A percentile compares a stretch with the other conserved stretches of the same genome.
phyloP scores from a whole-genome alignment of 2,113 vertebrate species.

The Cynocephalus volans region DNA sequence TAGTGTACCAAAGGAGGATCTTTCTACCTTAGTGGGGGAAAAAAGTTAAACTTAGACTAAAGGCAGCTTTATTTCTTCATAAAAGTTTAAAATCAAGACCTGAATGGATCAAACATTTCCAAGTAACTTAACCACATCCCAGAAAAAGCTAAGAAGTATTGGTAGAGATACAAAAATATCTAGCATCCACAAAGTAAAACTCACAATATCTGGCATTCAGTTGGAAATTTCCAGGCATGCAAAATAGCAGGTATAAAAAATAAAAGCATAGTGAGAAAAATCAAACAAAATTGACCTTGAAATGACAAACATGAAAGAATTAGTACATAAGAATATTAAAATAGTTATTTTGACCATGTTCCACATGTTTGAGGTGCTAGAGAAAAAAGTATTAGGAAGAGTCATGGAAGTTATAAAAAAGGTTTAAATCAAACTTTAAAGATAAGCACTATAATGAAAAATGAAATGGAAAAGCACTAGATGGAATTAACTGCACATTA shows the following conservation, averaged over 20 bases:
- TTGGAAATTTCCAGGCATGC: not conserved
- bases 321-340: not conserved
- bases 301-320: not conserved
- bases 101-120: not conserved
- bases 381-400: not conserved
- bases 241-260: not conserved
- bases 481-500: not conserved
- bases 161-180: not conserved
- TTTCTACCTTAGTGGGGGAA: no score
- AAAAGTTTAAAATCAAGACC: not conserved
- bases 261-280: not conserved
- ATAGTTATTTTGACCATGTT: not conserved
- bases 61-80: not conserved
- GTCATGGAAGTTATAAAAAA: not conserved
- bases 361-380: not conserved
- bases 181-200: not conserved
- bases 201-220: not conserved
- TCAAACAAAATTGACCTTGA: not conserved
- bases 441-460: not conserved
- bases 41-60: no score
- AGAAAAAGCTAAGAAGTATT: not conserved
- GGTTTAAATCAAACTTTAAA: not conserved
- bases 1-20: no score
- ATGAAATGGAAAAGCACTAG: not conserved
- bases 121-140: not conserved